Evolutionary conservation across 2,797 vertebrate species (phyloP).

Genomic region (Thamnophis elegans): DNA sequence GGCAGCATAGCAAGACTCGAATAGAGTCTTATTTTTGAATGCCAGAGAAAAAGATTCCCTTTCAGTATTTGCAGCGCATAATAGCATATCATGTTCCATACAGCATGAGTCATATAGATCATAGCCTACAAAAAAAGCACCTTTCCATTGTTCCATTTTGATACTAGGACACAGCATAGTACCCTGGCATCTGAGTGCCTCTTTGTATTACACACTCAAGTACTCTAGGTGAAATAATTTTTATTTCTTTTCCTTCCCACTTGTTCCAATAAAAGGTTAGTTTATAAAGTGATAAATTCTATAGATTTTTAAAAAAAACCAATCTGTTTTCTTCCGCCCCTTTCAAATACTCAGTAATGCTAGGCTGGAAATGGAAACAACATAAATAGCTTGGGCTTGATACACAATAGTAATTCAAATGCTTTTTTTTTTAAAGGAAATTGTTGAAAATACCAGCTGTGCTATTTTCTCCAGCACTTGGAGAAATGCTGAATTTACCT

Average conservation of each 20-base stretch:
- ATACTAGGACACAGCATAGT: slow-evolving; percentile 27
- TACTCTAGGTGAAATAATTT: neutral
- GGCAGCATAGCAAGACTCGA: neutral
- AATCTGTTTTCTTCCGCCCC: neutral
- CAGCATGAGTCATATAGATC: slow-evolving; percentile 34
- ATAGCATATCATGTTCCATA: slow-evolving; percentile 28
- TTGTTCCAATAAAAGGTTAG: neutral
- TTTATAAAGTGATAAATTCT: neutral
- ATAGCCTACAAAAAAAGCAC: slow-evolving; percentile 25
- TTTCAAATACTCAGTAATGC: neutral
- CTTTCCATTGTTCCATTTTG: slow-evolving; percentile 48
- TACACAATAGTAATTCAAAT: neutral
- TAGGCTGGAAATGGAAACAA: slow-evolving; percentile 24
- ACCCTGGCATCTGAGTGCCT: slow-evolving; percentile 8
- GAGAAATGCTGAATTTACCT: neutral
- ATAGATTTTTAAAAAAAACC: neutral
- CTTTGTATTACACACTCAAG: neutral
- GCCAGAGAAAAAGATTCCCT: slow-evolving; percentile 50
- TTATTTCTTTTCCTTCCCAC: neutral
- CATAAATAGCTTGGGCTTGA: neutral
- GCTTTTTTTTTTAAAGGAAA: neutral
- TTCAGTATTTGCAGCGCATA: slow-evolving; percentile 51
- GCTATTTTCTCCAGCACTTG: slow-evolving; percentile 14
- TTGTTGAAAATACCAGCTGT: slow-evolving; percentile 18
- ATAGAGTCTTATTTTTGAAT: slow-evolving; percentile 3